phyloP scores from a whole-genome alignment of 2,888 invertebrate genomes.

The Azorinus chamasolen region DNA sequence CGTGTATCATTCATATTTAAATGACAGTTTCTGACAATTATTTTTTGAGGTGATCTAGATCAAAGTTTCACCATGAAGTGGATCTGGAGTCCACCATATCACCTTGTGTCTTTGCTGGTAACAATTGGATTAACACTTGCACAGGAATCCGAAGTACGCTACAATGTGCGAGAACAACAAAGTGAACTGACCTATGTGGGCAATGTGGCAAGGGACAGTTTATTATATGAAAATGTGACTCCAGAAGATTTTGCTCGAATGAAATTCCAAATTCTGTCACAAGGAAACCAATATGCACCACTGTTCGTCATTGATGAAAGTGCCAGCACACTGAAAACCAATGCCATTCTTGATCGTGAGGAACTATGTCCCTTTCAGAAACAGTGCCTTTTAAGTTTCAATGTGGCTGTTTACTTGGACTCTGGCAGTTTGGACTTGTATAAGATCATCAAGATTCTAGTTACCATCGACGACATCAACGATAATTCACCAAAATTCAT shows the following conservation, averaged over 20 bases:
- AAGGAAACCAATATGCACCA: slow-evolving; percentile 70
- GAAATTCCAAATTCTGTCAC: slow-evolving; percentile 72
- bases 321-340: slow-evolving; percentile 75
- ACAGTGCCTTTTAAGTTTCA: slow-evolving; percentile 72
- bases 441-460: slow-evolving; percentile 73
- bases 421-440: slow-evolving; percentile 68
- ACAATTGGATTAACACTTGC: slow-evolving; percentile 17
- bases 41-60: not conserved
- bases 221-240: slow-evolving; percentile 67
- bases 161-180: slow-evolving; percentile 65
- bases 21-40: not conserved
- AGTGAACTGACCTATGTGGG: slow-evolving; percentile 89
- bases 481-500: slow-evolving; percentile 77
- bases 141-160: slow-evolving; percentile 59
- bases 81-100: not conserved
- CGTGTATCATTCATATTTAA: slow-evolving; percentile 4
- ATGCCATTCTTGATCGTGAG: slow-evolving; percentile 75
- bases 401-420: slow-evolving; percentile 74
- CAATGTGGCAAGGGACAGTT: slow-evolving; percentile 76
- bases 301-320: slow-evolving; percentile 76
- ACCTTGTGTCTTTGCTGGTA: not conserved
- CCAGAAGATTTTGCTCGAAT: slow-evolving; percentile 68
- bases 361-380: slow-evolving; percentile 67
- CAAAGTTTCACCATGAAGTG: no score
- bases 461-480: slow-evolving; percentile 74